Conservation (phyloP, 2,888 invertebrate genomes). For the Watsonalla binaria region DNA sequence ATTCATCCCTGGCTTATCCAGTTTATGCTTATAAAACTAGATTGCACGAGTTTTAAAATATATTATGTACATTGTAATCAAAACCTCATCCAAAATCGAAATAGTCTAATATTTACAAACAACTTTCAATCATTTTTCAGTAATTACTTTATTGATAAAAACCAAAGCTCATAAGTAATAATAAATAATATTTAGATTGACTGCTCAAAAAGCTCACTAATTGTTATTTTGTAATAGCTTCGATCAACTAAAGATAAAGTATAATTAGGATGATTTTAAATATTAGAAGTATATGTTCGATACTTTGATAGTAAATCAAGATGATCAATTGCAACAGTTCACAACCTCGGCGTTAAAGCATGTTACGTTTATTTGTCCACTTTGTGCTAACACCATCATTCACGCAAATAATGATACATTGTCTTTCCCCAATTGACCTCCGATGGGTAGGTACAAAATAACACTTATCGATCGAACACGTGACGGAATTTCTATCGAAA, state of each 20-base stretch:
- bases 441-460: neutral
- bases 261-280: neutral
- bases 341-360: slow-evolving; percentile 58
- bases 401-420: neutral
- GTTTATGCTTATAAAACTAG: slow-evolving; percentile 13
- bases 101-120: neutral
- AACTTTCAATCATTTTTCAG: neutral
- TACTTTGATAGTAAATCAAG: slow-evolving; percentile 9
- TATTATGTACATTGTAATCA: slow-evolving; percentile 16
- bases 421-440: neutral
- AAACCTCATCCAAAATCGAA: neutral
- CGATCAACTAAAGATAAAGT: slow-evolving; percentile 1
- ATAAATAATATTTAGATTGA: neutral
- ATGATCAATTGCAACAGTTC: slow-evolving; percentile 43
- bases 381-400: slow-evolving; percentile 39
- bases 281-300: slow-evolving; percentile 2
- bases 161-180: neutral
- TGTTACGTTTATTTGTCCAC: slow-evolving; percentile 29
- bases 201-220: neutral
- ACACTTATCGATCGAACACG: neutral
- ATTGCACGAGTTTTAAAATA: slow-evolving; percentile 28
- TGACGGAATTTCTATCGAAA: neutral
- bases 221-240: neutral
- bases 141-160: neutral
- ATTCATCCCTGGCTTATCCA: neutral